Percentiles rank a stretch among this genome's conserved stretches.
Conservation (phyloP, 1,140 invertebrate genomes). For the Brachionus koreanus region DNA sequence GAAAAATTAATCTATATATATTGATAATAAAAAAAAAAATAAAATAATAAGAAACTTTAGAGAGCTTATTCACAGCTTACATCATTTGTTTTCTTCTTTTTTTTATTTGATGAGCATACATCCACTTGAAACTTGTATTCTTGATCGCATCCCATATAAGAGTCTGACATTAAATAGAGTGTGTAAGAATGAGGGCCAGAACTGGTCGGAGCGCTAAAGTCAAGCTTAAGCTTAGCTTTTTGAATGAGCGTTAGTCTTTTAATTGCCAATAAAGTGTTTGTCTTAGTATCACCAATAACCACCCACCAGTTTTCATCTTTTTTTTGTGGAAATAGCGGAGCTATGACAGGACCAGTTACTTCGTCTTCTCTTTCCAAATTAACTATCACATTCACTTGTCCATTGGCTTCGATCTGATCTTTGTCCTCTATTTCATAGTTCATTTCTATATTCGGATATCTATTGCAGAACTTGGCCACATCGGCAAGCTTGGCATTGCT, state of each 20-base stretch:
- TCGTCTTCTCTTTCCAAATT: slow-evolving; percentile 93
- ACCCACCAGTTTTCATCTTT: slow-evolving; percentile 99
- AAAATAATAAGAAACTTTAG: no score
- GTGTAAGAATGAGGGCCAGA: slow-evolving; percentile 77
- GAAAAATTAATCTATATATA: no score
- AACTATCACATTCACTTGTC: slow-evolving; percentile 70
- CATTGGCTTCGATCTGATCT: background rate
- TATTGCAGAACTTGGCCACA: slow-evolving; percentile 94
- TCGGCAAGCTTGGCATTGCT: slow-evolving; percentile 85
- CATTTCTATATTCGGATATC: slow-evolving; percentile 97
- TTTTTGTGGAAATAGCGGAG: slow-evolving; percentile 96
- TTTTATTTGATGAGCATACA: background rate
- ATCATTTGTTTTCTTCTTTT: background rate
- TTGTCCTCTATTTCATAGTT: slow-evolving; percentile 58
- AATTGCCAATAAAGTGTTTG: slow-evolving; percentile 89
- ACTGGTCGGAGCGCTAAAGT: slow-evolving; percentile 83
- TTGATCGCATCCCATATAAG: slow-evolving; percentile 96
- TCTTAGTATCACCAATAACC: slow-evolving; percentile 91
- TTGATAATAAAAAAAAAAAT: no score
- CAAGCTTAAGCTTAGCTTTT: slow-evolving; percentile 86
- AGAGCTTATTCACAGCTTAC: no score
- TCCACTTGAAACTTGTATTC: slow-evolving; percentile 73
- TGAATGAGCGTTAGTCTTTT: slow-evolving; percentile 88
- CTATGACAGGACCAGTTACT: slow-evolving; percentile 85
- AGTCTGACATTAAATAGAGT: slow-evolving; percentile 97